Conservation (phyloP, 2,797 vertebrate genomes). For the Eutrigla gurnardus region DNA sequence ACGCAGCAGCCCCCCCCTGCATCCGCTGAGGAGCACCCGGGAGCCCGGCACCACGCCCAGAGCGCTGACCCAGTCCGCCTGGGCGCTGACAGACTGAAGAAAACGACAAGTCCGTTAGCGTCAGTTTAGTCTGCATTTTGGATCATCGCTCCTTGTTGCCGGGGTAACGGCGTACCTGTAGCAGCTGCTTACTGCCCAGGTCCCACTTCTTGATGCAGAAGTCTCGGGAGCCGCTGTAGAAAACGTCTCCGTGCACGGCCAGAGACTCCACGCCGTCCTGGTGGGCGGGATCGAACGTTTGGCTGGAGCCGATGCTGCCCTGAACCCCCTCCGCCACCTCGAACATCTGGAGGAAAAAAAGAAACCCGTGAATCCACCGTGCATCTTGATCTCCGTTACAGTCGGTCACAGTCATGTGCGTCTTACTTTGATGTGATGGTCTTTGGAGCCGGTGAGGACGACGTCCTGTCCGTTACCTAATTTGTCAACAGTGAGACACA, state of each 20-base stretch:
- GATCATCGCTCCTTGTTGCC: background rate
- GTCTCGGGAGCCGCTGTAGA: conserved; percentile 95
- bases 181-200: conserved; percentile 89
- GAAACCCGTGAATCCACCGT: background rate
- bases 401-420: background rate
- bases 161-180: conserved; percentile 79
- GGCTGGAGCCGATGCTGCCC: conserved; percentile 90
- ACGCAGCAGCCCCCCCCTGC: conserved; percentile 91
- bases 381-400: background rate
- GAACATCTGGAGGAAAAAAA: conserved; percentile 88
- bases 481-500: conserved; percentile 93
- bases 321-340: conserved; percentile 95
- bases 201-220: conserved; percentile 97
- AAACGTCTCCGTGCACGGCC: conserved; percentile 87
- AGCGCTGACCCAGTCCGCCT: conserved; percentile 93
- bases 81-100: conserved; percentile 89
- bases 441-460: conserved; percentile 96
- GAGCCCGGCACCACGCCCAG: conserved; percentile 88
- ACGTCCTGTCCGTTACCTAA: conserved; percentile 92
- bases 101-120: background rate
- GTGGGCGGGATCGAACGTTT: conserved; percentile 93
- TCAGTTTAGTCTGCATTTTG: background rate
- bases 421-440: conserved; percentile 93
- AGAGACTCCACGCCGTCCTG: conserved; percentile 95
- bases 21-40: conserved; percentile 89